Conservation (phyloP, 2,888 invertebrate genomes). For the Tenthredo livida region DNA sequence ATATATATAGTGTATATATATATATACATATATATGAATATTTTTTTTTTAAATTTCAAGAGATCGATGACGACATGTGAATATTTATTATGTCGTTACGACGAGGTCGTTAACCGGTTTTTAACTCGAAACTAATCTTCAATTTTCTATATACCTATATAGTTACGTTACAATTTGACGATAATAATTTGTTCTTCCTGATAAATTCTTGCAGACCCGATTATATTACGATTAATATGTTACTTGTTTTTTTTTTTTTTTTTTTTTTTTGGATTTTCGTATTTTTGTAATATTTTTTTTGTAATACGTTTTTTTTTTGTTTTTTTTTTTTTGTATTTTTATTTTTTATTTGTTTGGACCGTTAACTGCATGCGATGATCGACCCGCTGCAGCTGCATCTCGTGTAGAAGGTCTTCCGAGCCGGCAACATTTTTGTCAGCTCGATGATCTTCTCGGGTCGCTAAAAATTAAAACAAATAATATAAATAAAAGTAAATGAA, state of each 20-base stretch:
- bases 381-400: slow-evolving; percentile 34
- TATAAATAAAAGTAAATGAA: not conserved
- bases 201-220: not conserved
- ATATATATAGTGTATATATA: too few relatives aligned
- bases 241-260: not conserved
- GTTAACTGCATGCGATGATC: slow-evolving; percentile 34
- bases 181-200: not conserved
- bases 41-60: slow-evolving; percentile 19
- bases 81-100: not conserved
- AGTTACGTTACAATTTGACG: not conserved
- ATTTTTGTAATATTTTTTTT: not conserved
- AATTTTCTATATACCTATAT: slow-evolving; percentile 30
- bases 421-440: slow-evolving; percentile 20
- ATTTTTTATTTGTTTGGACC: slow-evolving; percentile 14
- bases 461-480: not conserved
- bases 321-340: slow-evolving; percentile 26
- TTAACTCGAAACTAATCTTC: slow-evolving; percentile 77
- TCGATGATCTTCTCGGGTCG: not conserved
- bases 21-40: too few relatives aligned
- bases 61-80: slow-evolving; percentile 26
- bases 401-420: not conserved
- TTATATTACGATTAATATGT: not conserved
- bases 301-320: not conserved
- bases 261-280: not conserved
- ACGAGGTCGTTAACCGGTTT: slow-evolving; percentile 32